Conservation (phyloP, 2,888 invertebrate genomes). For the Nemurella pictetii region DNA sequence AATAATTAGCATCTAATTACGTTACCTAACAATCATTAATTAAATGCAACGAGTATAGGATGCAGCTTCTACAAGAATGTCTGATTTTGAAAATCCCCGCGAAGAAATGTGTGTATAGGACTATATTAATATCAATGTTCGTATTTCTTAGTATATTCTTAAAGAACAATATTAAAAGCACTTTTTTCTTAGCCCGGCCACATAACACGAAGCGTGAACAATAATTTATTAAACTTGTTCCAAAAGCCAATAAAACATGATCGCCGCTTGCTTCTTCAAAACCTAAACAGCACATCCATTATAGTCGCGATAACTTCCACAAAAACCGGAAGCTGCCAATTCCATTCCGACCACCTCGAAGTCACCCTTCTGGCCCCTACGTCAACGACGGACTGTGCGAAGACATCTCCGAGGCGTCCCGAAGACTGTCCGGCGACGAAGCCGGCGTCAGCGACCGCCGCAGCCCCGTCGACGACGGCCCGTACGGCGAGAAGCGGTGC, state of each 20-base stretch:
- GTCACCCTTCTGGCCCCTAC: slow-evolving; percentile 24
- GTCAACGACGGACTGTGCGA: slow-evolving; percentile 46
- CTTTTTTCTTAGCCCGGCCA: neutral
- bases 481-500: slow-evolving; percentile 55
- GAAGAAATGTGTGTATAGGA: neutral
- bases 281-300: neutral
- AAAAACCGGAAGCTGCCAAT: too few species aligned
- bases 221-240: neutral
- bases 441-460: slow-evolving; percentile 52
- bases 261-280: neutral
- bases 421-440: slow-evolving; percentile 65
- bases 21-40: neutral
- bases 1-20: neutral
- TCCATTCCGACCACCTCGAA: too few species aligned
- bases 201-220: neutral
- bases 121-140: neutral
- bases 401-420: slow-evolving; percentile 53
- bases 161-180: neutral
- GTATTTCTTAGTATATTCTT: neutral
- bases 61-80: neutral
- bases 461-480: slow-evolving; percentile 44
- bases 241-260: neutral
- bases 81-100: neutral
- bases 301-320: neutral
- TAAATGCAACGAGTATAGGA: neutral